These are phyloP conservation scores for Gulo gulo DNA, from an alignment of 2,113 vertebrate species.

Conservation along the genomic window DNA sequence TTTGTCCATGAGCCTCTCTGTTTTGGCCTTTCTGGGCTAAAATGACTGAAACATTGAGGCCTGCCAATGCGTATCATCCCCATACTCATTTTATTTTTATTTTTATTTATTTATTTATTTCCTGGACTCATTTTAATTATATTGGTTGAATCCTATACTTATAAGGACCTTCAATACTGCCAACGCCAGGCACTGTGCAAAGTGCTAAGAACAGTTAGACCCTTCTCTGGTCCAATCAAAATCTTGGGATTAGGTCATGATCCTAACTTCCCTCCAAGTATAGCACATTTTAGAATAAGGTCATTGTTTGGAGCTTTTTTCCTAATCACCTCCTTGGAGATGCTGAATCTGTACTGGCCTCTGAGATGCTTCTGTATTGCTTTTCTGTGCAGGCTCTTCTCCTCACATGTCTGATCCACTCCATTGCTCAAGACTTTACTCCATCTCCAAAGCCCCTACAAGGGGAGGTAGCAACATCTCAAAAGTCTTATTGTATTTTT, in stretches of 20 bases:
- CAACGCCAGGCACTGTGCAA: background rate
- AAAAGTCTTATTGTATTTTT: background rate
- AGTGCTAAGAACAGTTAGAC: background rate
- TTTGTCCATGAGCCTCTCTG: background rate
- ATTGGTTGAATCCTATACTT: background rate
- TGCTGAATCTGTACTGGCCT: background rate
- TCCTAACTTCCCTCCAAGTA: background rate
- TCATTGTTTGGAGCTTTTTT: background rate
- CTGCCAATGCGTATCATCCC: background rate
- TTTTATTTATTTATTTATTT: too few relatives aligned
- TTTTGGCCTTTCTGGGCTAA: background rate
- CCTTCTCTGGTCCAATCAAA: background rate
- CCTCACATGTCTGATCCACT: background rate
- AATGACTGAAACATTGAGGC: background rate
- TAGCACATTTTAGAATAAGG: background rate
- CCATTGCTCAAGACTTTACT: background rate
- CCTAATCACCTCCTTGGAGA: background rate
- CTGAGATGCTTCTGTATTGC: background rate
- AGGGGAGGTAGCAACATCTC: background rate
- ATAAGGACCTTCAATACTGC: background rate
- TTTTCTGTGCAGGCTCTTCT: background rate
- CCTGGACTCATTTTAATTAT: background rate
- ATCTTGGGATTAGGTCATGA: background rate
- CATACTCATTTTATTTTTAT: background rate
- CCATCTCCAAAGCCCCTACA: background rate